Base-by-base conservation (phyloP, 2,113 vertebrate species). In the Hiodon alosoides region DNA sequence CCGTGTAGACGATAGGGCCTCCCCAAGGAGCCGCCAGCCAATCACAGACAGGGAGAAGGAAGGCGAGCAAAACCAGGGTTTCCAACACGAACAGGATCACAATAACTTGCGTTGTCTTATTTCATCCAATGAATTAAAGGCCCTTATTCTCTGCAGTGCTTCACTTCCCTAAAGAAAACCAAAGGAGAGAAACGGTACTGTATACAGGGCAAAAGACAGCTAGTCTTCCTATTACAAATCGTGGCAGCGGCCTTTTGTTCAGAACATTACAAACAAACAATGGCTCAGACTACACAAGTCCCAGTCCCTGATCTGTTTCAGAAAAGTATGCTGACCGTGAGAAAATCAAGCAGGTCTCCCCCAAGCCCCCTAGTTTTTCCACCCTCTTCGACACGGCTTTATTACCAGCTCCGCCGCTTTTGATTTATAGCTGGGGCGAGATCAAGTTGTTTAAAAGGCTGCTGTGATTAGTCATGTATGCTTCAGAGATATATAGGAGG, bases 381-480 rank as follows among this genome's bases (percentile, higher is more conserved):
- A n/a, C 82, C 79, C 83, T 76, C 69, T 74, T 79, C 80, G 85
- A 84, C 71, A 82, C 75, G 79, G 85, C 87, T 88, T 86, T 87
- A 87, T 91, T 90, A 87, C 84, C 69, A 78, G 84, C 86, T 86
- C 86, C 86, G 89, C 87, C 82, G 85, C 84, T 83, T 65, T 79
- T 92, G 90, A 91, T 91, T 90, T 90, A 92, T 91, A 82, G 87
- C 87, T 84, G 84, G 79, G 72, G 82, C 88, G 85, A 78, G 83
- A 84, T 89, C 83, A 83, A 87, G 87, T 90, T 89, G 87, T 90
- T 91, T 90, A 89, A 91, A 91, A 87, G 89, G 86, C 88, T 83
- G 83, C 78, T 85, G 89, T 89, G 89, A 92, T 92, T 91, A 92
- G 89, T 92, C 91, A 92, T 89, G 85, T 90, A 85, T 86, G 87